Evolutionary conservation across 2,888 invertebrate species (phyloP), one percentile per base, ranked within the genome.

Genomic region (Drosophila prolongata): DNA sequence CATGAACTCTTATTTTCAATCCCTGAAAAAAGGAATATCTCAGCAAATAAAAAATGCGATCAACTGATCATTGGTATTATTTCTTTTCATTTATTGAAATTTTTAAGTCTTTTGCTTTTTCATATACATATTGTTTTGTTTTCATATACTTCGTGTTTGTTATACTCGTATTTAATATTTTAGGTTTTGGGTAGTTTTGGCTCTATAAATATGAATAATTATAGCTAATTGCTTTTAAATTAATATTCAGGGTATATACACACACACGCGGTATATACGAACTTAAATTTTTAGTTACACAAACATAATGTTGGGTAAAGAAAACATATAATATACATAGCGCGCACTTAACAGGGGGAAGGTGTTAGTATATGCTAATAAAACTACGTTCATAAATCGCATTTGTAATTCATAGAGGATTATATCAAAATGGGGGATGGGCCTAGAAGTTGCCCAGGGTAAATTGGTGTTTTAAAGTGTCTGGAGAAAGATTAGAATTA

Each of bases 41-140:
- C 30, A 10, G 1, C 27, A 42, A 61, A 49, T 40, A 16, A 64
- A 8, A 52, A 37, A n/a, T 19, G 11, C 43, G 59, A 64, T 47
- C 64, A 42, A 37, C 38, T n/a, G 43, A 65, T 65, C 65, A 66
- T 87, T 88, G 89, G 87, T 84, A 83, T 83, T 84, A 88, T 84
- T 73, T 82, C 81, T 60, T 88, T 87, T 89, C 79, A 89, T 85
- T 85, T 89, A 87, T 89, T 85, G 87, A 85, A 89, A 85, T 87
- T 85, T 89, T 89, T 76, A 85, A 85, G 85, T 85, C 85, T 85
- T 85, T 84, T 83, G 70, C 78, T 76, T 83, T 83, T 79, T 83
- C 66, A 82, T 74, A 75, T 74, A 74, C 75, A 74, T 74, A 74
- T 74, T 58, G 74, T 74, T 72, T 75, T 66, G 67, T 54, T 82